Percentiles rank a stretch among this genome's conserved stretches.
phyloP scores from a whole-genome alignment of 2,888 invertebrate species.

The Chorisops tibialis region DNA sequence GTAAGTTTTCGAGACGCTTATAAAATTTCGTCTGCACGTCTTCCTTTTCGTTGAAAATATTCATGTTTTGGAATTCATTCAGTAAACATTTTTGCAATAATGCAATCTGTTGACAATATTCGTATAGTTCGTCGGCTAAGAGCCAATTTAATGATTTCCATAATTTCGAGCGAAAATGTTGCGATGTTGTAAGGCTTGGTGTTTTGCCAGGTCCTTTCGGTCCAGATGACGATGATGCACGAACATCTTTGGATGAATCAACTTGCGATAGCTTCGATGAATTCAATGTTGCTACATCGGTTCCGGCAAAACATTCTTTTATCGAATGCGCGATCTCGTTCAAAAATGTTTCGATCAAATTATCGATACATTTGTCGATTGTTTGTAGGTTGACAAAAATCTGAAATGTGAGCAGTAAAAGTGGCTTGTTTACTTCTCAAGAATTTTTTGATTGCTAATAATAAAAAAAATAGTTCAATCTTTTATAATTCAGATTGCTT shows the following conservation, averaged over 20 bases:
- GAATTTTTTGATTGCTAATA: no score
- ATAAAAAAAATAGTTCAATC: no score
- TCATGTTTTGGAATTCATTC: constrained; percentile 40
- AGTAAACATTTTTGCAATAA: constrained; percentile 49
- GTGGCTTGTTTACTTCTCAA: no score
- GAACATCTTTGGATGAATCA: constrained; percentile 44
- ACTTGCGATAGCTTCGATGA: constrained; percentile 50
- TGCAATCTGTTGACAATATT: constrained; percentile 63
- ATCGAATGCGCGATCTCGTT: constrained; percentile 49
- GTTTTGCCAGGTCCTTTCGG: constrained; percentile 54
- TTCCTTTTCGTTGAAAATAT: constrained; percentile 54
- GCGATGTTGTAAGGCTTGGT: constrained; percentile 55
- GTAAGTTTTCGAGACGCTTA: constrained; percentile 53
- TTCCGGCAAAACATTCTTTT: constrained; percentile 51
- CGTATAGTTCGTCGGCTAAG: constrained; percentile 71
- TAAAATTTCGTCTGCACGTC: constrained; percentile 57
- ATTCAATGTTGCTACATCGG: constrained; percentile 54
- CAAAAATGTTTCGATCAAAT: constrained; percentile 48
- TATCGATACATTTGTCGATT: constrained; percentile 47
- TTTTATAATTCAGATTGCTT: no score
- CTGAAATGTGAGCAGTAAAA: constrained; percentile 40
- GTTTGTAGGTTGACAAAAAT: constrained; percentile 51
- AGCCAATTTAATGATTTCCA: constrained; percentile 88
- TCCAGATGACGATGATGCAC: constrained; percentile 16
- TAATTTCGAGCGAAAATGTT: constrained; percentile 61